Conservation (phyloP, 1,140 invertebrate species). For the Argopecten irradians region DNA sequence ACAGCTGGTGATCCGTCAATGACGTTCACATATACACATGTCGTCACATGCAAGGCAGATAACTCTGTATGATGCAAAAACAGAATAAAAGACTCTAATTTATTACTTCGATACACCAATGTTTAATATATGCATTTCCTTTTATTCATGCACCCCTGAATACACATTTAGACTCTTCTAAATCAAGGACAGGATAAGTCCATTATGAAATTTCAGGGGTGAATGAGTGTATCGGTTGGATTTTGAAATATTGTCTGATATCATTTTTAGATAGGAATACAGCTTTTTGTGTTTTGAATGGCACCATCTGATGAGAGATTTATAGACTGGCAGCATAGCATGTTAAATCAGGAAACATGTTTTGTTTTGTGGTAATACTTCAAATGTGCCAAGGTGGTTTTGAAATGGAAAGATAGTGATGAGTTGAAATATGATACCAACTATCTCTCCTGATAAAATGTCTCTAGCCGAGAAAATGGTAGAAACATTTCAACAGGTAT, state of each 20-base stretch:
- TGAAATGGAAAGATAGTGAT: neutral
- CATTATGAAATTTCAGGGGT: neutral
- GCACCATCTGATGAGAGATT: no score
- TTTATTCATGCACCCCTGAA: no score
- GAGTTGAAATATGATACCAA: neutral
- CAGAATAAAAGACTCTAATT: neutral
- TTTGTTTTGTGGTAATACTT: neutral
- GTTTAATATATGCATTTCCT: neutral
- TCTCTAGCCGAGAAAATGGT: neutral
- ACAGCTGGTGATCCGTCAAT: no score
- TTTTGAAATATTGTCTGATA: neutral
- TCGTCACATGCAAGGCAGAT: no score
- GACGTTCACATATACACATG: no score
- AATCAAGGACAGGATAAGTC: no score
- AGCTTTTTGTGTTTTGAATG: no score
- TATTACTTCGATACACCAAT: neutral
- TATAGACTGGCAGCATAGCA: no score
- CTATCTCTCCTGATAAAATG: neutral
- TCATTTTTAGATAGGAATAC: neutral
- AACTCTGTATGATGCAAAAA: no score
- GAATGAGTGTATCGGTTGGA: neutral
- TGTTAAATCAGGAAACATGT: no score
- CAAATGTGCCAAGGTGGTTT: neutral
- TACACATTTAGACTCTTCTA: no score
- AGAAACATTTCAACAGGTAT: neutral